Evolutionary conservation across 2,888 invertebrate genomes (phyloP).

Genomic region (Onthophagus sagittarius): DNA sequence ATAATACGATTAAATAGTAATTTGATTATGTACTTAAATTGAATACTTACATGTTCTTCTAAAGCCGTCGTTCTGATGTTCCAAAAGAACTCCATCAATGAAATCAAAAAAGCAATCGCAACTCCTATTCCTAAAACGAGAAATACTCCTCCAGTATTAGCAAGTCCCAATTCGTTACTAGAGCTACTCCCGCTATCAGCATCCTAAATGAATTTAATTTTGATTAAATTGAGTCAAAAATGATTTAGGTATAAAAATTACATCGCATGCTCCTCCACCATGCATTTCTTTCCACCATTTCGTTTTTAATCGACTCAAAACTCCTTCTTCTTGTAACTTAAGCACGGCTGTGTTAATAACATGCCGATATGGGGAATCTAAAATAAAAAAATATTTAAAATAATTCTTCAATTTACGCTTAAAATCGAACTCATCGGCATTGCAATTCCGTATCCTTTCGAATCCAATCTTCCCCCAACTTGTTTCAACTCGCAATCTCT

Average conservation of each 20-base stretch:
- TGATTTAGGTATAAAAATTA: background rate
- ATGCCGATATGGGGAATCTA: constrained; percentile 69
- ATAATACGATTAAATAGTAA: background rate
- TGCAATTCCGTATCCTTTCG: constrained; percentile 91
- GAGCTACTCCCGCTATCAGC: constrained; percentile 33
- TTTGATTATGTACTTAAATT: background rate
- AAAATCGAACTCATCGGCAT: constrained; percentile 75
- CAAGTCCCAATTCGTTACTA: constrained; percentile 65
- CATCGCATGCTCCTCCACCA: constrained; percentile 47
- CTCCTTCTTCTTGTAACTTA: constrained; percentile 81
- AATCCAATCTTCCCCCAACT: constrained; percentile 77
- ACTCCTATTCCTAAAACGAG: constrained; percentile 76
- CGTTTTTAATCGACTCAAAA: constrained; percentile 70
- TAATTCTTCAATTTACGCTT: background rate
- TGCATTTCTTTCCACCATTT: constrained; percentile 81
- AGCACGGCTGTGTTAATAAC: constrained; percentile 78
- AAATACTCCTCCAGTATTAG: constrained; percentile 90
- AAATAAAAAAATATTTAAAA: constrained; percentile 24
- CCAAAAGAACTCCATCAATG: constrained; percentile 81
- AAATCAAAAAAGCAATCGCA: constrained; percentile 65
- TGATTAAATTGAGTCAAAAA: background rate
- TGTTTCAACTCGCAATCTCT: constrained; percentile 80
- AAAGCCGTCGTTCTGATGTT: constrained; percentile 76
- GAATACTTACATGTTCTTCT: constrained; percentile 64
- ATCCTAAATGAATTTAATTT: background rate